A percentile compares a stretch with the other conserved stretches of the same genome.
Evolutionary conservation across 2,888 invertebrate genomes (phyloP).

Genomic region (Cremastobaeus sp.): DNA sequence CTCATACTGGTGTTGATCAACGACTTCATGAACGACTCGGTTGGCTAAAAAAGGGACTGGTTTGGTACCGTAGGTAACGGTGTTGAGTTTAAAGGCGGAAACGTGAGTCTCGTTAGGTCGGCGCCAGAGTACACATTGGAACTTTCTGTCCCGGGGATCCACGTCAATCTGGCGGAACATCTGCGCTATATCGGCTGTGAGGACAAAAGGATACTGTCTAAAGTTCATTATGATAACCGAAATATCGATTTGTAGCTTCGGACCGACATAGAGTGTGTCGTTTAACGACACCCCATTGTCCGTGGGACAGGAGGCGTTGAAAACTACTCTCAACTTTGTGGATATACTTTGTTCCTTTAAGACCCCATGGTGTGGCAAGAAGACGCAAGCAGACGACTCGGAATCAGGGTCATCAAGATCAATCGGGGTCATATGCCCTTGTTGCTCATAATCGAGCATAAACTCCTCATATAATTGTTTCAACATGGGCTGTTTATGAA

Average conservation of each 20-base stretch:
- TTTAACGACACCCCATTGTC: neutral
- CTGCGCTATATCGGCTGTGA: neutral
- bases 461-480: constrained; percentile 6
- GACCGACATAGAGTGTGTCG: neutral
- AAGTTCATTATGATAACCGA: neutral
- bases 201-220: neutral
- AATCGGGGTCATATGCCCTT: constrained; percentile 4
- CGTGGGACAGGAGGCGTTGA: neutral
- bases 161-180: neutral
- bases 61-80: neutral
- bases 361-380: neutral
- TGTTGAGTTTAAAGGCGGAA: neutral
- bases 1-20: neutral
- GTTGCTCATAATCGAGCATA: neutral
- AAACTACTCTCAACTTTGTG: neutral
- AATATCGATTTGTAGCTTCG: constrained; percentile 1
- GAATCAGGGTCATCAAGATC: no score
- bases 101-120: neutral
- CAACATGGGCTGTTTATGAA: no score
- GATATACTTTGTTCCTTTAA: neutral
- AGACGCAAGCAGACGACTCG: neutral
- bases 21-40: neutral
- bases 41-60: neutral
- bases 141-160: neutral
- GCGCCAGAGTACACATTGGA: neutral